A percentile compares a stretch with the other conserved stretches of the same genome.
Conservation (phyloP, 2,113 vertebrate genomes). For the Gavialis gangeticus region DNA sequence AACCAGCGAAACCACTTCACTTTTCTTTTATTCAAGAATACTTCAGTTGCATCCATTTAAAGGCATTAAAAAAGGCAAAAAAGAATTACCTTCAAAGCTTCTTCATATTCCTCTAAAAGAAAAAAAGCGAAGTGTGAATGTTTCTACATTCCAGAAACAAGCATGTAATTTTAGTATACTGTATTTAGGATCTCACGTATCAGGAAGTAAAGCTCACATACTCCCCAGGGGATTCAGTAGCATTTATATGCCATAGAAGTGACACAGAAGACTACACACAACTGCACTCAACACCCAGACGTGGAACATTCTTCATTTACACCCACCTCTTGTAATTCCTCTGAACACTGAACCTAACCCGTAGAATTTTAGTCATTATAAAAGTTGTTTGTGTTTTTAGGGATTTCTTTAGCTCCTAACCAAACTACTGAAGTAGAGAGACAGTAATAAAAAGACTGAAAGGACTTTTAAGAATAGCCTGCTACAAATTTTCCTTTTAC, state of each 20-base stretch:
- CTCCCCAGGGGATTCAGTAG: neutral
- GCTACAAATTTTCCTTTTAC: neutral
- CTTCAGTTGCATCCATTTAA: neutral
- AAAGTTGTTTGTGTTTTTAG: too few species aligned
- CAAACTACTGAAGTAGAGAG: neutral
- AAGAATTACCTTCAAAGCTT: conserved; percentile 93
- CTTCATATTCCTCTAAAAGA: conserved; percentile 93
- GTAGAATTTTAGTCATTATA: too few species aligned
- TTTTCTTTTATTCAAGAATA: neutral
- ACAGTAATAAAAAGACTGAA: neutral
- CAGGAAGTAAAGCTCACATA: neutral
- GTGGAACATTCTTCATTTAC: neutral
- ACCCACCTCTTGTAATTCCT: neutral
- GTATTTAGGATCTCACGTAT: neutral
- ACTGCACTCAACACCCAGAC: neutral
- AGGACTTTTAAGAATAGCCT: neutral
- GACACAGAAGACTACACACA: neutral
- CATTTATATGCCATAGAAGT: neutral
- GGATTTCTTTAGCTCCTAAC: neutral
- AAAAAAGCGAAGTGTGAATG: conserved; percentile 47
- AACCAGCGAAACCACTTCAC: neutral
- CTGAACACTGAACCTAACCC: too few species aligned
- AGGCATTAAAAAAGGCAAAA: conserved; percentile 33
- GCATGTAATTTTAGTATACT: neutral
- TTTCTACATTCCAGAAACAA: neutral